Evolutionary conservation across 2,113 vertebrate genomes (phyloP).

Genomic region (Himantopus leucocephalus): DNA sequence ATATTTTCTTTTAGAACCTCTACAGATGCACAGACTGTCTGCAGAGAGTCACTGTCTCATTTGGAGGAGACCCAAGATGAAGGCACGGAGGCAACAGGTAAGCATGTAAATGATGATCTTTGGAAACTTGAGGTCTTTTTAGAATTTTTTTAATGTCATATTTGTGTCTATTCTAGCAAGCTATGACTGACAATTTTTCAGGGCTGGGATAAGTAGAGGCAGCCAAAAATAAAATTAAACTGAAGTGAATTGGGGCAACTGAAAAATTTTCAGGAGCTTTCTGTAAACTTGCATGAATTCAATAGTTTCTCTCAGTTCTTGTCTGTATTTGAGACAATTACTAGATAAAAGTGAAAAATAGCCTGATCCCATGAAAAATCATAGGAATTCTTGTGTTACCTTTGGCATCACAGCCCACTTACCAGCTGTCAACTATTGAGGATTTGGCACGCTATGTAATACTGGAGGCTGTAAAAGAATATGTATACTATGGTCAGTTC

Average conservation of each 20-base stretch:
- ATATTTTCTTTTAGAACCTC: neutral
- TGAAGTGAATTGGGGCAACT: neutral
- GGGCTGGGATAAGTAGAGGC: neutral
- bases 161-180: neutral
- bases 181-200: neutral
- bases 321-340: neutral
- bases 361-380: neutral
- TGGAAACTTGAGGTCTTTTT: neutral
- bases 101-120: neutral
- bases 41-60: neutral
- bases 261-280: neutral
- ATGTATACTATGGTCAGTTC: neutral
- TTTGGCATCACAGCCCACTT: neutral
- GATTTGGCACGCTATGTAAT: neutral
- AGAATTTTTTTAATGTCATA: neutral
- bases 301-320: neutral
- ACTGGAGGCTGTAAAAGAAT: neutral
- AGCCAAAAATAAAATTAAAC: neutral
- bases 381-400: neutral
- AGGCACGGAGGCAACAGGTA: conserved; percentile 8
- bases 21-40: neutral
- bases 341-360: neutral
- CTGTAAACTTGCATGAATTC: neutral
- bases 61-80: neutral
- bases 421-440: neutral